phyloP scores from a whole-genome alignment of 2,113 vertebrate species.

The Oreochromis tanganicae region DNA sequence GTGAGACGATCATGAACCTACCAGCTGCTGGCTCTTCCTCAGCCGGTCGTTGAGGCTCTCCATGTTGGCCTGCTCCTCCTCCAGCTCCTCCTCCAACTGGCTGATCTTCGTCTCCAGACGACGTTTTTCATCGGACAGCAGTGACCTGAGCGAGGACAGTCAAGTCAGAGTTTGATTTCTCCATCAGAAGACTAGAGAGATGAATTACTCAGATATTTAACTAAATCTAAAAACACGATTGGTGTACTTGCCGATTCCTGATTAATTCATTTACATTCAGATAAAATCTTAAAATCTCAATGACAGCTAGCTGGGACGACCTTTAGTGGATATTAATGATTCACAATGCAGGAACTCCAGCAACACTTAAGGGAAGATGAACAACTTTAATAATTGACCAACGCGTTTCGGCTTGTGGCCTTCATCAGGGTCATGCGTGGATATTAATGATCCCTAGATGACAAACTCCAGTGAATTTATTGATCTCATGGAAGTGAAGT shows the following conservation, averaged over 20 bases:
- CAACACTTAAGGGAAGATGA: no score
- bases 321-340: neutral
- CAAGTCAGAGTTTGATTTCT: neutral
- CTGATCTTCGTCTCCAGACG: conserved; percentile 84
- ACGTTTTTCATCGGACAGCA: conserved; percentile 84
- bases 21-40: conserved; percentile 89
- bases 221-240: accelerated
- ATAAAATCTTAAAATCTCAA: neutral
- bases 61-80: conserved; percentile 85
- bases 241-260: accelerated
- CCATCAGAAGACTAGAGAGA: neutral
- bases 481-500: neutral
- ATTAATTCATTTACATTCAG: neutral
- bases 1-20: neutral
- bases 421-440: accelerated
- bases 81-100: conserved; percentile 91
- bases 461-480: neutral
- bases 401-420: no score
- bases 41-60: conserved; percentile 85
- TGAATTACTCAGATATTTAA: neutral
- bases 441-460: neutral
- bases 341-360: no score
- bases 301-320: no score
- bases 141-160: conserved; percentile 61
- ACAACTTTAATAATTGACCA: no score